These are phyloP conservation scores for Haliclona indistincta DNA, from an alignment of 37 sponge, comb jelly and placozoan genomes.

Conservation along the genomic window DNA sequence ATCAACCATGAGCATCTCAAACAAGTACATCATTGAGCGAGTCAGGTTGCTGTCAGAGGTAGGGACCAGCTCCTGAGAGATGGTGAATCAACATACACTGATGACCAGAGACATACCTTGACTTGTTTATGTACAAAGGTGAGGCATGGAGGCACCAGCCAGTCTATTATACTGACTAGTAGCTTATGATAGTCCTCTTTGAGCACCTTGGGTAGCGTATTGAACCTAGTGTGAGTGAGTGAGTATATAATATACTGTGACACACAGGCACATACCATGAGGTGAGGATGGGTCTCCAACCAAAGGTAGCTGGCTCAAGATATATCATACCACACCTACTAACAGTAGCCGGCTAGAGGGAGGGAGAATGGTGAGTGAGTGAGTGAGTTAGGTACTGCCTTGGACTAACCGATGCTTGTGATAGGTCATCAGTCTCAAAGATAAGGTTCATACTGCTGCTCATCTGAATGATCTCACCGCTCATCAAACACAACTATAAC, in stretches of 20 bases:
- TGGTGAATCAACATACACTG: too few species aligned
- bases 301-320: slow-evolving; percentile 91
- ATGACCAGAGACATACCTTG: slow-evolving; percentile 37
- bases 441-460: slow-evolving; percentile 95
- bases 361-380: background rate
- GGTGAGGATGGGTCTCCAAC: slow-evolving; percentile 87
- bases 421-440: slow-evolving; percentile 94
- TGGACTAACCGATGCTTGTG: slow-evolving; percentile 89
- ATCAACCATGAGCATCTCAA: slow-evolving; percentile 76
- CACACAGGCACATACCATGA: slow-evolving; percentile 65
- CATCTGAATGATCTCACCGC: slow-evolving; percentile 99
- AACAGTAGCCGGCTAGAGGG: slow-evolving; percentile 92
- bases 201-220: slow-evolving; percentile 45
- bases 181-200: slow-evolving; percentile 34
- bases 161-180: slow-evolving; percentile 75
- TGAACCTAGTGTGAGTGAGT: slow-evolving; percentile 57
- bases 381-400: background rate
- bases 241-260: background rate
- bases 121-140: slow-evolving; percentile 65
- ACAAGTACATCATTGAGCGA: slow-evolving; percentile 79
- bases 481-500: slow-evolving; percentile 99
- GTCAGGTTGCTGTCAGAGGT: slow-evolving; percentile 70
- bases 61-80: slow-evolving; percentile 71
- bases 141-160: slow-evolving; percentile 74
- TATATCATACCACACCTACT: slow-evolving; percentile 99